These are phyloP conservation scores for Elmis aenea DNA, from an alignment of 2,888 invertebrate genomes.

Conservation along the genomic window DNA sequence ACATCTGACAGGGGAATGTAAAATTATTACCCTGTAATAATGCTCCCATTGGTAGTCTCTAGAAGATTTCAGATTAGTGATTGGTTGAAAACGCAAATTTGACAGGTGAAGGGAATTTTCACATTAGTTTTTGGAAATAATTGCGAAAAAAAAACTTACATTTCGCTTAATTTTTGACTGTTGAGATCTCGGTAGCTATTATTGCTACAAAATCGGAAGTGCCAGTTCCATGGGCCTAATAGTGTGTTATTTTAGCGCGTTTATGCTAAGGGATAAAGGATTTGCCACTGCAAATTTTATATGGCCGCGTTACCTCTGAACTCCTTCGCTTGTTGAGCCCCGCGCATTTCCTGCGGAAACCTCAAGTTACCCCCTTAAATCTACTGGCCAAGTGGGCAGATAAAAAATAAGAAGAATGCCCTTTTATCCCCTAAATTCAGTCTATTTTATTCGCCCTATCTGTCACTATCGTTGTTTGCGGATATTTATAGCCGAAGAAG, in stretches of 20 bases:
- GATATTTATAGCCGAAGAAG: constrained; percentile 33
- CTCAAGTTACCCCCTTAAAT: constrained; percentile 36
- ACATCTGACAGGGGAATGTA: not conserved
- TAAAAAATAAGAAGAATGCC: constrained; percentile 37
- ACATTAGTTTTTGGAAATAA: constrained; percentile 1
- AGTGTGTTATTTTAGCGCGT: too few relatives aligned
- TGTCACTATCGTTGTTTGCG: constrained; percentile 39
- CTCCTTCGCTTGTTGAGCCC: constrained; percentile 20
- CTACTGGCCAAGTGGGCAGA: constrained; percentile 39
- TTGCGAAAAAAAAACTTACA: constrained; percentile 2
- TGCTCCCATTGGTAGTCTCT: too few relatives aligned
- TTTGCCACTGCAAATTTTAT: constrained; percentile 12
- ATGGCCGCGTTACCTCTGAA: constrained; percentile 10
- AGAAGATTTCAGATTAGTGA: too few relatives aligned
- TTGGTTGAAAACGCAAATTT: too few relatives aligned
- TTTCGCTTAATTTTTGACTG: too few relatives aligned
- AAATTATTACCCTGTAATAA: too few relatives aligned
- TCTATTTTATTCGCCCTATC: constrained; percentile 40
- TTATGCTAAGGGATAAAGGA: too few relatives aligned
- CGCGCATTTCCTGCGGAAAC: constrained; percentile 21
- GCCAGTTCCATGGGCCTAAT: too few relatives aligned
- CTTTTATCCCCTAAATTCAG: constrained; percentile 38
- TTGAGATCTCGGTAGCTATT: too few relatives aligned
- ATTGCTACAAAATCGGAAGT: too few relatives aligned
- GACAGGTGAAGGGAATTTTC: too few relatives aligned